phyloP scores from a whole-genome alignment of 2,888 invertebrate species.

The Onchidella celtica region DNA sequence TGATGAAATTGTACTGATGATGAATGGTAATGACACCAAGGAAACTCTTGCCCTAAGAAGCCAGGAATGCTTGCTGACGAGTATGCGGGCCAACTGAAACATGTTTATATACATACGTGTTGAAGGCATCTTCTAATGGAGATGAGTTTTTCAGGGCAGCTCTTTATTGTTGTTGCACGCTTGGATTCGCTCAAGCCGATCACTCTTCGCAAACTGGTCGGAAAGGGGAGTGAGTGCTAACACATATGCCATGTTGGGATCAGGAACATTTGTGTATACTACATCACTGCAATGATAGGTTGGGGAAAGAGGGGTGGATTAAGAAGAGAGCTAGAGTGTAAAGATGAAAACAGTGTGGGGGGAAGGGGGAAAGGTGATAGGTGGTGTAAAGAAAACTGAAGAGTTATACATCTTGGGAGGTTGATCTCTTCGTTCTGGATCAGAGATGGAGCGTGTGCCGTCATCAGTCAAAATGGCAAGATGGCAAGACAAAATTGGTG shows the following conservation, averaged over 20 bases:
- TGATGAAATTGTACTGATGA: slow-evolving; percentile 16
- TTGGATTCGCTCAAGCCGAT: background rate
- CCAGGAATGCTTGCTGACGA: background rate
- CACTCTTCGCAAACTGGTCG: slow-evolving; percentile 5
- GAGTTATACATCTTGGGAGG: background rate
- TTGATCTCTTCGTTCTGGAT: no score
- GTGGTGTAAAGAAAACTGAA: background rate
- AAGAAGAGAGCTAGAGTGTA: background rate
- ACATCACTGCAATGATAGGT: background rate
- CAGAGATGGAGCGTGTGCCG: no score
- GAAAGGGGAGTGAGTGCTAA: slow-evolving; percentile 5
- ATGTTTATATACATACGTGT: background rate
- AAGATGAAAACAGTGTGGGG: no score
- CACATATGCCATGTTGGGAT: background rate
- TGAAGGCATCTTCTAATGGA: slow-evolving; percentile 19
- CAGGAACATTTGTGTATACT: background rate
- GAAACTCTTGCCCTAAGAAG: background rate
- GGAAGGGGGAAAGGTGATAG: background rate
- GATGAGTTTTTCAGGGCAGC: background rate
- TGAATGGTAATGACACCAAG: background rate
- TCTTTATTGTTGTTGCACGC: slow-evolving; percentile 5
- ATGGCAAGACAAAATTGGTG: no score
- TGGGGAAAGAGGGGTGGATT: background rate
- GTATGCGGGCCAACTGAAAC: background rate
- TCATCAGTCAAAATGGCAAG: no score